A percentile compares a stretch with the other conserved stretches of the same genome.
Conservation (phyloP, 2,888 invertebrate species). For the Dusona sp. region DNA sequence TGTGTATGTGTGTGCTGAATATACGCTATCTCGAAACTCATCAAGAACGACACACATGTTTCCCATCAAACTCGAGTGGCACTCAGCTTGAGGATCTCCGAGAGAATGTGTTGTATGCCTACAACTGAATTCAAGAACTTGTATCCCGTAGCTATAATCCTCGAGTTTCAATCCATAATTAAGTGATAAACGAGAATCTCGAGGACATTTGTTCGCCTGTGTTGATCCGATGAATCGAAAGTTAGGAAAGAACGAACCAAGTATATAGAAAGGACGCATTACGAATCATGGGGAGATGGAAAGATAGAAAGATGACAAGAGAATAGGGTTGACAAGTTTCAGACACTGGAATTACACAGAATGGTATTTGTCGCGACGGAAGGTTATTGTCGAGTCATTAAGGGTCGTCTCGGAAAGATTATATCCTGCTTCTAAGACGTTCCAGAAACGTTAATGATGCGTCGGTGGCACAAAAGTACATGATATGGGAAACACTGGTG, state of each 20-base stretch:
- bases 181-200: constrained; percentile 57
- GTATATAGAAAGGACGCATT: constrained; percentile 7
- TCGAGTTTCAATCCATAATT: constrained; percentile 65
- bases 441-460: background rate
- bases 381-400: background rate
- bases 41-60: constrained; percentile 69
- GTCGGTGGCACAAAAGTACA: background rate
- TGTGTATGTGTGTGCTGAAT: constrained; percentile 25
- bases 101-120: constrained; percentile 25
- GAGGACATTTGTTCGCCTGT: constrained; percentile 47
- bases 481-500: too few species aligned
- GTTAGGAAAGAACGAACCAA: background rate
- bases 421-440: background rate
- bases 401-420: background rate
- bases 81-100: constrained; percentile 54
- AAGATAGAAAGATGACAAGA: background rate
- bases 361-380: background rate
- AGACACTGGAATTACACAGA: background rate
- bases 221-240: constrained; percentile 38
- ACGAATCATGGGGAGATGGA: constrained; percentile 6
- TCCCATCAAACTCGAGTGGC: constrained; percentile 68
- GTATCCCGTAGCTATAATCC: constrained; percentile 27
- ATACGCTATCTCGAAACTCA: constrained; percentile 61
- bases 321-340: constrained; percentile 37
- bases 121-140: constrained; percentile 6